Evolutionary conservation across 2,797 vertebrate species (phyloP).

Genomic region (Gymnothorax reevesii): DNA sequence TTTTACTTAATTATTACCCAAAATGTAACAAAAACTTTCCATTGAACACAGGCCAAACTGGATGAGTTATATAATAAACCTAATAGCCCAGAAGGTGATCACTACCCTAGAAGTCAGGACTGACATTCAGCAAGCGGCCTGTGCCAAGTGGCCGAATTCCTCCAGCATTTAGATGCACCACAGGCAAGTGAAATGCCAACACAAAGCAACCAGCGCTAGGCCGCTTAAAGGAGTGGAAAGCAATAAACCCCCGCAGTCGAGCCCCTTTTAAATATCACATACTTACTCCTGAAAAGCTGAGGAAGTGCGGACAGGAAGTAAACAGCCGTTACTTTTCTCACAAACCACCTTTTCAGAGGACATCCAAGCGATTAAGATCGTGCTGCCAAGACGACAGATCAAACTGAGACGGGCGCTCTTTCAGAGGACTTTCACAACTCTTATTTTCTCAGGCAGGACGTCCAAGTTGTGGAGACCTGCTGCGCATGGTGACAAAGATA

Average conservation of each 20-base stretch:
- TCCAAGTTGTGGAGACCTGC: not conserved
- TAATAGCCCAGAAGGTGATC: not conserved
- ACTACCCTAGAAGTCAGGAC: not conserved
- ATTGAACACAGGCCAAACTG: not conserved
- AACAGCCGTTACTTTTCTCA: not conserved
- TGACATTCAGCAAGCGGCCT: no score
- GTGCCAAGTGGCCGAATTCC: not conserved
- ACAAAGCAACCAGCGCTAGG: not conserved
- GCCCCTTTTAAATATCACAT: not conserved
- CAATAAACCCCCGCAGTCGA: not conserved
- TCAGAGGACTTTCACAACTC: not conserved
- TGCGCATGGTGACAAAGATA: not conserved
- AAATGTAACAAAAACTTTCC: not conserved
- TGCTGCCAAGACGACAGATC: not conserved
- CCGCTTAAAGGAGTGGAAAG: not conserved
- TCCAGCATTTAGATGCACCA: not conserved
- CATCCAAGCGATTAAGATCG: not conserved
- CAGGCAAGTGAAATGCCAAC: not conserved
- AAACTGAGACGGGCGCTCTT: not conserved
- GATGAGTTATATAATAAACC: not conserved
- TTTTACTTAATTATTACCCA: not conserved
- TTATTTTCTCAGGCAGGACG: not conserved
- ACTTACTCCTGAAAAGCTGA: not conserved
- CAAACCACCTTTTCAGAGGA: not conserved
- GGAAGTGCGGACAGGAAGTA: slow-evolving; percentile 10